Conservation (phyloP, 2,888 invertebrate species). For the Chymomyza fuscimana region DNA sequence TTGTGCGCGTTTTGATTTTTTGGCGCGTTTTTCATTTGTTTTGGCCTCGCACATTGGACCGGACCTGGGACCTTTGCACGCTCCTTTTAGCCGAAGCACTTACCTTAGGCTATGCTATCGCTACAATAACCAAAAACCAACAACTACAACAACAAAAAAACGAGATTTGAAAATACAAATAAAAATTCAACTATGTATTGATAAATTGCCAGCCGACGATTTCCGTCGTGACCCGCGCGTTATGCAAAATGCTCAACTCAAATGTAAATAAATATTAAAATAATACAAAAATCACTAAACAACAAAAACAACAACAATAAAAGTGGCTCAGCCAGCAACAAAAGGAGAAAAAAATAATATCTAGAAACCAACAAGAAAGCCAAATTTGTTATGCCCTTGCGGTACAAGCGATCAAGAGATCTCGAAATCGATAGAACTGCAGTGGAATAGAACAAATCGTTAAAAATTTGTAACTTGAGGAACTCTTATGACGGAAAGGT, state of each 20-base stretch:
- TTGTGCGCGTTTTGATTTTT: constrained; percentile 69
- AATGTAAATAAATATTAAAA: constrained; percentile 74
- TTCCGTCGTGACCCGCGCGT: constrained; percentile 78
- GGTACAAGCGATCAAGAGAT: too few species aligned
- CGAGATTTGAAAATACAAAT: constrained; percentile 12
- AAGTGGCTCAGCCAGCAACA: not conserved
- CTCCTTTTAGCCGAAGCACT: constrained; percentile 16
- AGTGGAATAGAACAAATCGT: too few species aligned
- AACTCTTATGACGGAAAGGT: too few species aligned
- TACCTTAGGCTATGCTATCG: constrained; percentile 45
- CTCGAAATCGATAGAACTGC: too few species aligned
- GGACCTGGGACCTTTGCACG: constrained; percentile 53
- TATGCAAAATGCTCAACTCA: constrained; percentile 75
- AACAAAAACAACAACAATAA: not conserved
- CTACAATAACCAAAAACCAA: constrained; percentile 6
- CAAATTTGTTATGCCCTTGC: not conserved
- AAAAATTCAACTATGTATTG: constrained; percentile 69
- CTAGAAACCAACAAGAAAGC: not conserved
- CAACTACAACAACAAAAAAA: constrained; percentile 10
- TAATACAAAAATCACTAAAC: constrained; percentile 68
- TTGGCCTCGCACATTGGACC: constrained; percentile 50
- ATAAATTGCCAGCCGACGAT: constrained; percentile 77
- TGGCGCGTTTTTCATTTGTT: constrained; percentile 67
- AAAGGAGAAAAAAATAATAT: not conserved
- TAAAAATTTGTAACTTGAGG: too few species aligned